Base-by-base conservation (phyloP, 1,140 invertebrate species). In the Batillaria attramentaria region DNA sequence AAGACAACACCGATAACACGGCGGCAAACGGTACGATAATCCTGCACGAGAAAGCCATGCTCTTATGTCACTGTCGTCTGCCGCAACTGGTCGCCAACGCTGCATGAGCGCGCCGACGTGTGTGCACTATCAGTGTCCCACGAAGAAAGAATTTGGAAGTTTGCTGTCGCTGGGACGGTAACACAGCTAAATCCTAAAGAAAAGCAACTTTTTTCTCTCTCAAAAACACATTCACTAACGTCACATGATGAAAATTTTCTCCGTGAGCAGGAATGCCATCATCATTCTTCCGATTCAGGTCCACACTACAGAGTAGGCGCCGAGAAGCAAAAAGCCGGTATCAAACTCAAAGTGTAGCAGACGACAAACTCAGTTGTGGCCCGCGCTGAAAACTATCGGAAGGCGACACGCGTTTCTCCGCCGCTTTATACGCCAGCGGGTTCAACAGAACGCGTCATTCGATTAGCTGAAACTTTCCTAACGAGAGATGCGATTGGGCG, bases 381-480 rank as follows among this genome's bases (percentile, higher is more conserved):
- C 33, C 57, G n/a, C 57, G n/a, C n/a, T 31, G 57, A 31, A 62
- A 62, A 62, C 24, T 8, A n/a, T 4, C 57, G 57, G 33, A 20
- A 4, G 24, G 33, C 57, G 57, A 50, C 10, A 13, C 76, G n/a
- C 41, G 24, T 46, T 39, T 72, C 28, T 46, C n/a, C 20, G 57
- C n/a, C n/a, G 78, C 39, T 78, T 76, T 70, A 77, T 68, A 79
- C 57, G 69, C 28, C 60, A 1, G 31, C 10, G 18, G 35, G 41
- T 28, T 42, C 41, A 39, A 70, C 75, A 41, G 18, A 65, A 66
- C 43, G 68, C 43, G 60, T 70, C 81, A 68, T 62, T 79, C 46
- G 43, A 70, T 57, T 78, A 81, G 74, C 68, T 35, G 28, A 4
- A n/a, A n/a, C n/a, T n/a, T n/a, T n/a, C n/a, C n/a, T n/a, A n/a